A percentile compares a stretch with the other conserved stretches of the same genome.
Conservation (phyloP, 2,888 invertebrate genomes). For the Miltochrista miniata region DNA sequence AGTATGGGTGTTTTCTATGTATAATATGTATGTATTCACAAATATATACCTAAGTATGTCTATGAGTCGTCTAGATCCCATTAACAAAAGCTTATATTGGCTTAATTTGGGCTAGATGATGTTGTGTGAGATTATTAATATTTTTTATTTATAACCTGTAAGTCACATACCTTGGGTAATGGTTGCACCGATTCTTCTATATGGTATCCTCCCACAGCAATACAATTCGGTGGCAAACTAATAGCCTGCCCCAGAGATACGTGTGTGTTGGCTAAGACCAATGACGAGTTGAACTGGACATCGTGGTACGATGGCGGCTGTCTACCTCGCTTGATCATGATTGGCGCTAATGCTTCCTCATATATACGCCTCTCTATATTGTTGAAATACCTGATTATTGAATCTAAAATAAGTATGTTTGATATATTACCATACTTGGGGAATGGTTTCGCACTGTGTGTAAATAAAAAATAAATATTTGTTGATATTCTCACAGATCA, state of each 20-base stretch:
- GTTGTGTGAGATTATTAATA: no score
- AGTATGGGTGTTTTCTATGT: no score
- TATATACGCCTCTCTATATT: constrained; percentile 10
- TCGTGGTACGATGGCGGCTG: constrained; percentile 31
- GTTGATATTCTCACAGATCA: no score
- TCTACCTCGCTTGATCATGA: constrained; percentile 21
- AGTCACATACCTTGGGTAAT: constrained; percentile 33
- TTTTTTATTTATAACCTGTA: background rate
- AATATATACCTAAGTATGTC: no score
- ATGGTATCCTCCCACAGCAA: constrained; percentile 23
- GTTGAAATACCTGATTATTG: constrained; percentile 5
- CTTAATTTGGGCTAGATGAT: no score
- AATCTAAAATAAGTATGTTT: background rate
- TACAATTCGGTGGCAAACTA: constrained; percentile 24
- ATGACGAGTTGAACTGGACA: constrained; percentile 36
- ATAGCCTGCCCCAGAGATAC: constrained; percentile 21
- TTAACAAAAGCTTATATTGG: no score
- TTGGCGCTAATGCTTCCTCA: constrained; percentile 2
- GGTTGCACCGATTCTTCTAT: constrained; percentile 13
- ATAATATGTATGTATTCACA: no score
- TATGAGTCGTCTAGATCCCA: no score
- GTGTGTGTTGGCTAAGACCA: constrained; percentile 35
- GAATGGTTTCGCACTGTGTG: background rate
- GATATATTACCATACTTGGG: background rate
- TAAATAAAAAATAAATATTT: no score